These are phyloP conservation scores for Hystrix cristata DNA, from an alignment of 2,113 vertebrate species.

Conservation along the genomic window DNA sequence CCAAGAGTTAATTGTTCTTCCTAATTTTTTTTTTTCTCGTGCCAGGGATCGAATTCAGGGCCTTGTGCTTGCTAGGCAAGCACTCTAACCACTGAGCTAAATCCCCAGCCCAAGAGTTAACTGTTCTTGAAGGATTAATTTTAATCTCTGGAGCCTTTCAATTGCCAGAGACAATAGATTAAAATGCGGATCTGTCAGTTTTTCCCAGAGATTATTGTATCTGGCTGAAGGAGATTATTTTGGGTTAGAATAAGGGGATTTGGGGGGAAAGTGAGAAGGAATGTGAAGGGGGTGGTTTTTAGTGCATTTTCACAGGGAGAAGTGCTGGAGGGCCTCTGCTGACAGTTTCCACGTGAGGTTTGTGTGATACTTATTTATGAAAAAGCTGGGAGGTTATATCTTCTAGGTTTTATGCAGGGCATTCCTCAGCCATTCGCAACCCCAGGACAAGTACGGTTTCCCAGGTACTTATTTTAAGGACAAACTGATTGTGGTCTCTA, in stretches of 20 bases:
- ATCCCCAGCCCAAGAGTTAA: background rate
- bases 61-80: too few species aligned
- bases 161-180: background rate
- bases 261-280: background rate
- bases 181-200: background rate
- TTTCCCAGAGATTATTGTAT: background rate
- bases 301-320: background rate
- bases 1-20: background rate
- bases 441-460: background rate
- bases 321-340: background rate
- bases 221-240: background rate
- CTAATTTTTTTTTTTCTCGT: too few species aligned
- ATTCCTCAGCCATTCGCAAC: background rate
- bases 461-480: background rate
- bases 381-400: background rate
- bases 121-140: background rate
- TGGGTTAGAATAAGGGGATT: background rate
- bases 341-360: background rate
- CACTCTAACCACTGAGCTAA: too few species aligned
- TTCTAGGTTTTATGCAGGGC: background rate
- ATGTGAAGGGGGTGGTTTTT: background rate
- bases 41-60: too few species aligned
- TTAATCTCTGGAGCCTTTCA: constrained; percentile 23
- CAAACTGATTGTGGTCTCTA: background rate
- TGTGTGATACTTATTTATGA: background rate